Evolutionary conservation across 2,113 vertebrate species (phyloP).

Genomic region (Numida meleagris): DNA sequence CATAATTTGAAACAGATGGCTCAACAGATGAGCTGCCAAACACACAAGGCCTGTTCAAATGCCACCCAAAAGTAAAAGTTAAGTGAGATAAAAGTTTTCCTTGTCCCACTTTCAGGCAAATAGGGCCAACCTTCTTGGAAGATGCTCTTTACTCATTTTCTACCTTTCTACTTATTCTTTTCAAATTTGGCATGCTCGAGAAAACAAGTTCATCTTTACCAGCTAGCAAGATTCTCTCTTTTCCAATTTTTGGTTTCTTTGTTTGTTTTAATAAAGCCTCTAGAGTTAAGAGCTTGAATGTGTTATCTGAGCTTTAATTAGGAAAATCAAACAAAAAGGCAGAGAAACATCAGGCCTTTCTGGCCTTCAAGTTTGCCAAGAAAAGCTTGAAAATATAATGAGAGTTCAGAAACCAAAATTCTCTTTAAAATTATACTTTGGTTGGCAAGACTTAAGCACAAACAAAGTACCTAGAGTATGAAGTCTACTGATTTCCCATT

Average conservation of each 20-base stretch:
- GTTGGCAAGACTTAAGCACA: background rate
- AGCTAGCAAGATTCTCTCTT: background rate
- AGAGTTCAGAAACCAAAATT: conserved; percentile 1
- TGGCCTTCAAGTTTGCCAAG: background rate
- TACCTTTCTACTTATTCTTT: background rate
- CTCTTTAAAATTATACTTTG: background rate
- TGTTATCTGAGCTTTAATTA: background rate
- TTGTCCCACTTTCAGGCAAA: background rate
- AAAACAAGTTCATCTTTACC: background rate
- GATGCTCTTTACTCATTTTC: background rate
- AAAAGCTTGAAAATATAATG: background rate
- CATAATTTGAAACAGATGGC: conserved; percentile 57
- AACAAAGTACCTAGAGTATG: background rate
- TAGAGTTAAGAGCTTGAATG: background rate
- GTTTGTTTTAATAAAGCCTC: background rate
- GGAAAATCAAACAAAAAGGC: background rate
- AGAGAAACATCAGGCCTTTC: background rate
- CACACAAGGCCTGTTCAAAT: conserved; percentile 38
- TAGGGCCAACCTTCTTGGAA: background rate
- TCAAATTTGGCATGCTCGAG: background rate
- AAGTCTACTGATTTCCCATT: conserved; percentile 9
- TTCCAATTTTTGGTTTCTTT: background rate
- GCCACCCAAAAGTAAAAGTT: conserved; percentile 57
- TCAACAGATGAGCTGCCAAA: conserved; percentile 57
- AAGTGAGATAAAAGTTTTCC: conserved; percentile 44